Evolutionary conservation across 2,888 invertebrate genomes (phyloP).

Genomic region (Epinotia bilunana): DNA sequence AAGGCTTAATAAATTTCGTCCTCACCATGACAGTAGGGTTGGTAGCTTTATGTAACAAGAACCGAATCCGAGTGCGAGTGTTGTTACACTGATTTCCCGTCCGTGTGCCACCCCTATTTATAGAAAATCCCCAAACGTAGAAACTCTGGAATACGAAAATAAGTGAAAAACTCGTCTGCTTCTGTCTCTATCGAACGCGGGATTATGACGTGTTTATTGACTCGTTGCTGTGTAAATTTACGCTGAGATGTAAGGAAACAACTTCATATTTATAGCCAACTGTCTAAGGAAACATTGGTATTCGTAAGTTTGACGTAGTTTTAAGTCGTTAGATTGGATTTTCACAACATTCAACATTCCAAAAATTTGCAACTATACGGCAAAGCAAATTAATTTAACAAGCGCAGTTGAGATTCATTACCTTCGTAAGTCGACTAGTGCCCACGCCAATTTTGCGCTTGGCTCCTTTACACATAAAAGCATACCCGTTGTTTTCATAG

Average conservation of each 20-base stretch:
- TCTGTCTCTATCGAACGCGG: constrained; percentile 66
- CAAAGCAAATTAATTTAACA: not conserved
- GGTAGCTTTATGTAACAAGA: constrained; percentile 76
- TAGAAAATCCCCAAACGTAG: constrained; percentile 67
- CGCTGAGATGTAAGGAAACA: constrained; percentile 24
- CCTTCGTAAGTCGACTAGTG: no score
- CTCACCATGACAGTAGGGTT: constrained; percentile 78
- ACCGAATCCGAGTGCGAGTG: constrained; percentile 84
- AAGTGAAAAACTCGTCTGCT: constrained; percentile 73
- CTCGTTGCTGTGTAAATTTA: constrained; percentile 41
- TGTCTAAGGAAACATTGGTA: constrained; percentile 8
- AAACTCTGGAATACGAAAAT: constrained; percentile 79
- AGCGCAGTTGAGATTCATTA: no score
- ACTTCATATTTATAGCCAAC: constrained; percentile 16
- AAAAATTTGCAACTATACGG: not conserved
- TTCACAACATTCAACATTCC: not conserved
- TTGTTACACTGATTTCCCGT: constrained; percentile 80
- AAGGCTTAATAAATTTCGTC: constrained; percentile 50
- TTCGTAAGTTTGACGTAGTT: not conserved
- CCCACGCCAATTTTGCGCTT: no score
- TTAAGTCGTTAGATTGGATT: not conserved
- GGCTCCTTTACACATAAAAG: no score
- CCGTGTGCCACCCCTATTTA: constrained; percentile 80
- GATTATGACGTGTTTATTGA: constrained; percentile 57
- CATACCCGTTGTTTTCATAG: not conserved